These are phyloP conservation scores for Semicossyphus pulcher DNA, from an alignment of 2,113 vertebrate species.

Conservation along the genomic window DNA sequence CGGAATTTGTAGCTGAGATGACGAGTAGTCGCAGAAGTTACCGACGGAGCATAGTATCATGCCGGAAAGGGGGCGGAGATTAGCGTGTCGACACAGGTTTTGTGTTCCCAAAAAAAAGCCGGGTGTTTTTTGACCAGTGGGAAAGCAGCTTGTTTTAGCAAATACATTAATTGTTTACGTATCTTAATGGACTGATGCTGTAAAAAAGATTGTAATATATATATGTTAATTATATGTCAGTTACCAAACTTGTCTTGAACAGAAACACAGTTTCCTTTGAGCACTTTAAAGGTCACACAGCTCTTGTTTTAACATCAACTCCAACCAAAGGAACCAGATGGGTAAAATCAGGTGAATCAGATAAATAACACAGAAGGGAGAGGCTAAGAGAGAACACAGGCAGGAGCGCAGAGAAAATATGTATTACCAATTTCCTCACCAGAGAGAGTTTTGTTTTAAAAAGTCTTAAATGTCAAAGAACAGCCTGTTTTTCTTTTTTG, in stretches of 20 bases:
- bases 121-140: no score
- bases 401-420: not conserved
- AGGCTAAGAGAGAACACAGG: conserved; percentile 4
- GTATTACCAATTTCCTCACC: conserved; percentile 13
- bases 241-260: not conserved
- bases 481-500: not conserved
- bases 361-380: conserved; percentile 1
- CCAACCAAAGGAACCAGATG: conserved; percentile 4
- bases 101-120: no score
- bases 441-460: conserved; percentile 17
- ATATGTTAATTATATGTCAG: no score
- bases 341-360: conserved; percentile 1
- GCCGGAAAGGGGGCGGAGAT: no score
- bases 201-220: no score
- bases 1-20: no score
- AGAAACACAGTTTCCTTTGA: not conserved
- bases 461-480: conserved; percentile 33
- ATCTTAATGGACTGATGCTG: no score
- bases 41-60: no score
- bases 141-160: no score
- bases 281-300: conserved; percentile 13
- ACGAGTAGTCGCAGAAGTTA: no score
- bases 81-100: no score
- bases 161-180: no score
- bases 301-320: not conserved